A percentile compares a stretch with the other conserved stretches of the same genome.
These are phyloP conservation scores for Oostethus manadensis DNA, from an alignment of 2,113 vertebrate species.

Conservation along the genomic window DNA sequence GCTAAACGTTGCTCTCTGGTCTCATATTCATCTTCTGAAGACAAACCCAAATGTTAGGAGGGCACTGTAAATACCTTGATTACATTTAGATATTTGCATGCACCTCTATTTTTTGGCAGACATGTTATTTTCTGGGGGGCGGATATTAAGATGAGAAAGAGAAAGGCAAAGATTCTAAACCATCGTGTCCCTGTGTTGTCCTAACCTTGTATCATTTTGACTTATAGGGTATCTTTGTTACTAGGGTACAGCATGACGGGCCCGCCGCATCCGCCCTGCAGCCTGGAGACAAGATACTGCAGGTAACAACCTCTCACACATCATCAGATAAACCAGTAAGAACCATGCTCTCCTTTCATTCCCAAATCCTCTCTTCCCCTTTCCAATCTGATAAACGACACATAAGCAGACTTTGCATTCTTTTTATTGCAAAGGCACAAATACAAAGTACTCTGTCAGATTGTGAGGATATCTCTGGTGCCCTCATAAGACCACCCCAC, in stretches of 20 bases:
- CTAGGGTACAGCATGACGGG: conserved; percentile 99
- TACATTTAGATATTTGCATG: conserved; percentile 23
- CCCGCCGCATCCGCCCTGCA: conserved; percentile 87
- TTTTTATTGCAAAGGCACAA: too few species aligned
- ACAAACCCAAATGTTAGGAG: too few species aligned
- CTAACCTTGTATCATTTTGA: conserved; percentile 99
- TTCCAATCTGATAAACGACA: background rate
- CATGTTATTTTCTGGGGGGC: conserved; percentile 23
- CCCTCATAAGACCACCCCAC: background rate
- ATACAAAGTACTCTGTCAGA: background rate
- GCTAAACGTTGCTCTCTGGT: too few species aligned
- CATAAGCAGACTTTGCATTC: background rate
- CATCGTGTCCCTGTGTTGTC: conserved; percentile 79
- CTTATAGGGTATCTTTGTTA: conserved; percentile 99
- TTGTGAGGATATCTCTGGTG: background rate
- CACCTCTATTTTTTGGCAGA: conserved; percentile 33
- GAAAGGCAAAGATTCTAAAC: conserved; percentile 82
- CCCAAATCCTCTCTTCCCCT: conserved; percentile 6
- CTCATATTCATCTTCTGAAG: too few species aligned
- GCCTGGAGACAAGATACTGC: conserved; percentile 97
- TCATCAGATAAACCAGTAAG: conserved; percentile 21
- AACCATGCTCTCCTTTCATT: conserved; percentile 14
- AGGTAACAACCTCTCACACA: conserved; percentile 75
- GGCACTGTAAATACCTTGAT: background rate
- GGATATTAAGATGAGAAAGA: conserved; percentile 45